Base-by-base conservation (phyloP, 2,797 vertebrate genomes). In the Miichthys miiuy region DNA sequence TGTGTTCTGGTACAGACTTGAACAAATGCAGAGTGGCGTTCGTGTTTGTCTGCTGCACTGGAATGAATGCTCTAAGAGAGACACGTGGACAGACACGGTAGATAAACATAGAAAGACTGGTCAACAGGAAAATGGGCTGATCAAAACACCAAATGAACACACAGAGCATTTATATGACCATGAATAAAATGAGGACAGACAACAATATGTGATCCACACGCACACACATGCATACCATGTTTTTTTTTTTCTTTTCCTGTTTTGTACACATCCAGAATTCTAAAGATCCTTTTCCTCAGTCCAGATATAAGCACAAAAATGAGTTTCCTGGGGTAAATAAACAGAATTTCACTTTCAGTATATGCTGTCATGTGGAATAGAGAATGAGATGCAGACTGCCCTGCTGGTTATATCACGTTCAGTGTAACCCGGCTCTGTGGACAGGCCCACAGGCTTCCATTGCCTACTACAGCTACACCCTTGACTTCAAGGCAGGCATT, bases 401-500 rank as follows among this genome's bases (percentile, higher is more conserved):
- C 89, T 85, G 84, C 86, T 77, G 89, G 90, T 87, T 83, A 89
- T 87, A 90, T 92, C 84, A 88, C 83, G 78, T 82, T 61, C 81
- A 83, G 75, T 82, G 72, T 72, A 89, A 86, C 82, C 77, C 67
- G 8, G 85, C 82, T 83, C 78, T 84, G 85, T 87, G 89, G 90
- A 91, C 86, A 89, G 91, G 89, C 91, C 92, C 80, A 89, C 89
- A 84, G 92, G 92, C 89, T 86, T 21, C 88, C 75, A 64, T 85
- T 83, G 84, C 75, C 78, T 78, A 83, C 85, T 77, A 80, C 88
- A 77, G 87, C 86, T 87, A 84, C 89, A 91, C 92, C 88, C 89
- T 82, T 89, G 88, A 91, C 91, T 91, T 90, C 84, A 88, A 92
- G 91, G 91, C 91, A 93, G 80, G 85, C 91, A 90, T 92, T 92